These are phyloP conservation scores for Adelphocoris suturalis DNA, from an alignment of 2,888 invertebrate genomes.

Conservation along the genomic window DNA sequence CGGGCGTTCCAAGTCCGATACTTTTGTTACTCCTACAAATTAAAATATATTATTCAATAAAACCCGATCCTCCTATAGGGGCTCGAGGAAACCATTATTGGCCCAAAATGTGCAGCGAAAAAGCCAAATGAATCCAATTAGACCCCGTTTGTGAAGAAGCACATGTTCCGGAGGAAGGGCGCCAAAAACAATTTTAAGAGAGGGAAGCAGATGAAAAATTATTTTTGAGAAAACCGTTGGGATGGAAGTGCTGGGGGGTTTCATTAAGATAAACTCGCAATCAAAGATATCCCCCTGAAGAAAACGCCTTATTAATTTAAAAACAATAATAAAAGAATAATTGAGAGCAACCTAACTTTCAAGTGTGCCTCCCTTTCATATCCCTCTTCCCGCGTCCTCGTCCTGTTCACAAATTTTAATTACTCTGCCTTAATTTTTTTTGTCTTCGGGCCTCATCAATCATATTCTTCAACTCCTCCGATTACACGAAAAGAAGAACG, in stretches of 20 bases:
- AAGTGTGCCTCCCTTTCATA: slow-evolving; percentile 50
- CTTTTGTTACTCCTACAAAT: neutral
- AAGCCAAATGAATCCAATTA: slow-evolving; percentile 23
- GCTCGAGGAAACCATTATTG: neutral
- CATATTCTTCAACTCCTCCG: neutral
- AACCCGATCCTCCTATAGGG: slow-evolving; percentile 21
- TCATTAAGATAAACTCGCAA: slow-evolving; percentile 70
- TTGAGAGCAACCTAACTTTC: slow-evolving; percentile 70
- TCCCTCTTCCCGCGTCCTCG: neutral
- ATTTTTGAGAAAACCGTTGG: slow-evolving; percentile 49
- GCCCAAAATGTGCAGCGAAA: neutral
- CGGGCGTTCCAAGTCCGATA: neutral
- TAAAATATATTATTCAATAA: slow-evolving; percentile 26
- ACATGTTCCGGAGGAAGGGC: neutral
- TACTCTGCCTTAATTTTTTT: neutral
- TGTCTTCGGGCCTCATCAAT: neutral
- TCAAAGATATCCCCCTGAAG: slow-evolving; percentile 69
- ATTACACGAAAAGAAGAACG: neutral
- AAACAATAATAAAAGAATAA: slow-evolving; percentile 74
- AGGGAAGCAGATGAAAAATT: slow-evolving; percentile 57
- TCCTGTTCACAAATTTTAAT: slow-evolving; percentile 36
- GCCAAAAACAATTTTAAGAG: slow-evolving; percentile 45
- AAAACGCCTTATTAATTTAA: slow-evolving; percentile 72
- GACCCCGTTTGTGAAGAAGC: slow-evolving; percentile 21
- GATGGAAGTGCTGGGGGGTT: slow-evolving; percentile 42